A percentile compares a stretch with the other conserved stretches of the same genome.
Conservation (phyloP, 2,888 invertebrate species). For the Drosophila merina region DNA sequence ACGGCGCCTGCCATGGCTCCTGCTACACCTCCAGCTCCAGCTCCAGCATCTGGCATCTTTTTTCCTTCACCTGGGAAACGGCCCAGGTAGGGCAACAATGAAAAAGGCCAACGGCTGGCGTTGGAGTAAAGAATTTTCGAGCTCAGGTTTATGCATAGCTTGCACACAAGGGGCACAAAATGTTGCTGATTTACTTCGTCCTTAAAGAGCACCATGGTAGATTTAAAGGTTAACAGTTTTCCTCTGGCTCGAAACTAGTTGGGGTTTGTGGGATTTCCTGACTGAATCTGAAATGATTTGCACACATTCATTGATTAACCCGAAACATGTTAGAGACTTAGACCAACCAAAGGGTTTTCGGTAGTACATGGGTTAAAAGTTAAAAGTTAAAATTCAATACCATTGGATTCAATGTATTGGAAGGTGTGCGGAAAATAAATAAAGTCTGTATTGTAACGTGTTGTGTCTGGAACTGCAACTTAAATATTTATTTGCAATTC, state of each 20-base stretch:
- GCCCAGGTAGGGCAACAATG: slow-evolving; percentile 36
- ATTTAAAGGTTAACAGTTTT: slow-evolving; percentile 19
- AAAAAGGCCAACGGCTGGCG: slow-evolving; percentile 43
- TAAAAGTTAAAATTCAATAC: neutral
- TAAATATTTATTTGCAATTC: slow-evolving; percentile 2
- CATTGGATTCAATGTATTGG: neutral
- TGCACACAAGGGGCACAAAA: slow-evolving; percentile 18
- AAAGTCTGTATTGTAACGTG: neutral
- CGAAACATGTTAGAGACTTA: slow-evolving; percentile 9
- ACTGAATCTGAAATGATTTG: slow-evolving; percentile 9
- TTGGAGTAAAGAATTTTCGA: slow-evolving; percentile 36
- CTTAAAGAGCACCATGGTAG: slow-evolving; percentile 24
- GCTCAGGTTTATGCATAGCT: slow-evolving; percentile 39
- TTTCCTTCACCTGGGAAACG: slow-evolving; percentile 48
- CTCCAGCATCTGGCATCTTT: slow-evolving; percentile 50
- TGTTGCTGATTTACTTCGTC: slow-evolving; percentile 29
- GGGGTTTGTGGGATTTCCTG: slow-evolving; percentile 1
- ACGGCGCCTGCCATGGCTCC: slow-evolving; percentile 14
- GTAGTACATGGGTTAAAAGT: neutral
- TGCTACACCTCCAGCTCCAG: slow-evolving; percentile 1
- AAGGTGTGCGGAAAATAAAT: neutral
- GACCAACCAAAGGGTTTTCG: neutral
- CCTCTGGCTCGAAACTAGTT: slow-evolving; percentile 33
- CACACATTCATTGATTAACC: slow-evolving; percentile 15
- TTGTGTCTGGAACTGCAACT: neutral